These are phyloP conservation scores for Athrips mouffetella DNA, from an alignment of 2,888 invertebrate species.

Conservation along the genomic window DNA sequence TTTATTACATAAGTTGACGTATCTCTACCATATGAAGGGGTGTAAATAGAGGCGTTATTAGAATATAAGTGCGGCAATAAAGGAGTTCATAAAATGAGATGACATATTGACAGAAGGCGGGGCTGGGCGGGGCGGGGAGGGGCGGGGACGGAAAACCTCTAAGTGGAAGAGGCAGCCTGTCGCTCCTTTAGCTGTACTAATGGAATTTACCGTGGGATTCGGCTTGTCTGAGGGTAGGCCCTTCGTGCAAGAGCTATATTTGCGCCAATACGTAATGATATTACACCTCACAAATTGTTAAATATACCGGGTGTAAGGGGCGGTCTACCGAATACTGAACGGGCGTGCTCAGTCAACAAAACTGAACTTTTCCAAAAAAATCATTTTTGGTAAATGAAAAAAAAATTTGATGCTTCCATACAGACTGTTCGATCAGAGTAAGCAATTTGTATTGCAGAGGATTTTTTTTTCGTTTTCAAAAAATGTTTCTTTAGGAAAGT, in stretches of 20 bases:
- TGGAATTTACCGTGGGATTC: conserved; percentile 48
- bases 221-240: conserved; percentile 35
- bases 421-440: no score
- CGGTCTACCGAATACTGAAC: no score
- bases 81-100: conserved; percentile 24
- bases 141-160: conserved; percentile 43
- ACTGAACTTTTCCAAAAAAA: no score
- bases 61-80: conserved; percentile 30
- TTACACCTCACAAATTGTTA: conserved; percentile 1
- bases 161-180: conserved; percentile 49
- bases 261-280: conserved; percentile 1
- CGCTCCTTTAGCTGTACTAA: conserved; percentile 41
- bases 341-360: no score
- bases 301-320: not conserved
- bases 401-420: no score
- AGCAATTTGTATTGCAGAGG: no score
- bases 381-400: no score
- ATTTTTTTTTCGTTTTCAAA: no score
- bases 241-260: conserved; percentile 13
- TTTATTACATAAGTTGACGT: no score
- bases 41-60: conserved; percentile 11
- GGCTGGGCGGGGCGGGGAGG: conserved; percentile 14
- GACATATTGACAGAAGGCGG: conserved; percentile 24
- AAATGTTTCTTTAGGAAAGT: no score
- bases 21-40: not conserved